A percentile compares a stretch with the other conserved stretches of the same genome.
Evolutionary conservation across 2,113 vertebrate species (phyloP).

Genomic region (Catharus bicknelli): DNA sequence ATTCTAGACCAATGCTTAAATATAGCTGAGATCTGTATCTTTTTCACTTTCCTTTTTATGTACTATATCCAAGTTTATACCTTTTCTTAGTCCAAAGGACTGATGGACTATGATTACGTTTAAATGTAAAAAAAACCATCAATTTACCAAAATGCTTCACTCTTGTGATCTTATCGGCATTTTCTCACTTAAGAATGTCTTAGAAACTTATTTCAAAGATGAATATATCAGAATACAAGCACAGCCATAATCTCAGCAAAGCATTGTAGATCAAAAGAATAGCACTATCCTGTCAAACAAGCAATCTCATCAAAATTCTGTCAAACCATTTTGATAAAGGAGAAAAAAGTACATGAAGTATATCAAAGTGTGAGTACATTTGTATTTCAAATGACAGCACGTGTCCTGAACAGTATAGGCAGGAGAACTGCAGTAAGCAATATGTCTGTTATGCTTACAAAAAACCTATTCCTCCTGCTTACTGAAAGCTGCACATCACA

Average conservation of each 20-base stretch:
- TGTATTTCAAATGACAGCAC: background rate
- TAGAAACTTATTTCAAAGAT: constrained; percentile 28
- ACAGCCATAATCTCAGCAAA: constrained; percentile 17
- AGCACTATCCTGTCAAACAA: background rate
- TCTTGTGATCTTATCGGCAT: background rate
- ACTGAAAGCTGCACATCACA: background rate
- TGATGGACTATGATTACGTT: background rate
- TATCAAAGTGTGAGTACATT: background rate
- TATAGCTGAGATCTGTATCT: background rate
- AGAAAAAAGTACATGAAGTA: background rate
- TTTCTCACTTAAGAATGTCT: background rate
- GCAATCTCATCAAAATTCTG: constrained; percentile 44
- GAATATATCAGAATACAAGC: constrained; percentile 9
- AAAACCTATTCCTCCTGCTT: background rate
- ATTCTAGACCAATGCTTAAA: background rate
- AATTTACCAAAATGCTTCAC: background rate
- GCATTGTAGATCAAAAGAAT: background rate
- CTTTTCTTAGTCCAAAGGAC: background rate
- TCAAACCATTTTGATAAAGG: constrained; percentile 27
- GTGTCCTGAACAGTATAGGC: background rate
- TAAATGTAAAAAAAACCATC: background rate
- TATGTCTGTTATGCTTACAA: background rate
- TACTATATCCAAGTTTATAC: background rate
- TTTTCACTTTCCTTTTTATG: background rate
- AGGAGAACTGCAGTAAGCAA: background rate